A percentile compares a stretch with the other conserved stretches of the same genome.
These are phyloP conservation scores for Pissodes strobi DNA, from an alignment of 1,140 invertebrate genomes.

Conservation along the genomic window DNA sequence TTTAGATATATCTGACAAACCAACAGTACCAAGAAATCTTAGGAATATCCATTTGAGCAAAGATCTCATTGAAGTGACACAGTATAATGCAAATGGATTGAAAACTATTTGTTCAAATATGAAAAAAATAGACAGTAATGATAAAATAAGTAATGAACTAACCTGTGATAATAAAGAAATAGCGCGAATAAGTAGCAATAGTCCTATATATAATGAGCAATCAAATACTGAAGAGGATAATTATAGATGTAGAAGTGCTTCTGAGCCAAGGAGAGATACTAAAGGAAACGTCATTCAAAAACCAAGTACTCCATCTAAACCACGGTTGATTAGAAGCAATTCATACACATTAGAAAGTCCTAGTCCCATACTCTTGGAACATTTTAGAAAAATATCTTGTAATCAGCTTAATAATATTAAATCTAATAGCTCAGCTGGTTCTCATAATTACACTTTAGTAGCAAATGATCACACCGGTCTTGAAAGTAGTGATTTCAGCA, in stretches of 20 bases:
- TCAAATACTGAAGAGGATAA: slow-evolving; percentile 15
- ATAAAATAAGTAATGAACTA: no score
- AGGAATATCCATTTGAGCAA: slow-evolving; percentile 18
- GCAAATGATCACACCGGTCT: no score
- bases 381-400: slow-evolving; percentile 42
- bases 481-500: slow-evolving; percentile 30
- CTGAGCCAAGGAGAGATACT: not conserved
- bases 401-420: not conserved
- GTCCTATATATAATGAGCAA: not conserved
- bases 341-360: slow-evolving; percentile 67
- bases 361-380: slow-evolving; percentile 64
- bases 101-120: slow-evolving; percentile 30
- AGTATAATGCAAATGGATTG: slow-evolving; percentile 36
- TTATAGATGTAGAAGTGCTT: slow-evolving; percentile 22
- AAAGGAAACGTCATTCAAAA: not conserved
- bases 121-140: no score
- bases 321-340: slow-evolving; percentile 61
- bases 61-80: slow-evolving; percentile 39
- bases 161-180: no score
- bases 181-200: slow-evolving; percentile 13
- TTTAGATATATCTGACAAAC: slow-evolving; percentile 14
- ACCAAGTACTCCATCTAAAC: slow-evolving; percentile 34
- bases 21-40: slow-evolving; percentile 11
- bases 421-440: not conserved
- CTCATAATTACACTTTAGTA: no score